Evolutionary conservation across 2,888 invertebrate species (phyloP).

Genomic region (Ichneumon xanthorius): DNA sequence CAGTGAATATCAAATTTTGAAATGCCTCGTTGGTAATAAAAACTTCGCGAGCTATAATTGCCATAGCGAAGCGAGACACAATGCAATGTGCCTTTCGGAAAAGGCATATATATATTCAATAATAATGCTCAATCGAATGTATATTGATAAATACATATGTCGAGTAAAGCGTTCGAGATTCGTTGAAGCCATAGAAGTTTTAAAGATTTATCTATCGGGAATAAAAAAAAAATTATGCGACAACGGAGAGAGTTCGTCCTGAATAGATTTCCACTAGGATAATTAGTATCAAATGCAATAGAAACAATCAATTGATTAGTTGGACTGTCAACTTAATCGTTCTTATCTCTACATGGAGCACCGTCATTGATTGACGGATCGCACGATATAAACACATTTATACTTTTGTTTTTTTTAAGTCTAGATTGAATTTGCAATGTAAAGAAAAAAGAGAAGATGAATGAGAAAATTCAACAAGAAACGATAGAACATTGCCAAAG

Average conservation of each 20-base stretch:
- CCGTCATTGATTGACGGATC: conserved; percentile 43
- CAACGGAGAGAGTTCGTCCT: not conserved
- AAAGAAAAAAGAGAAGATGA: conserved; percentile 26
- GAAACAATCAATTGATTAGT: conserved; percentile 37
- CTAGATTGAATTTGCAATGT: conserved; percentile 57
- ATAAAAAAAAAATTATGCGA: not conserved
- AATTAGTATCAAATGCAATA: conserved; percentile 37
- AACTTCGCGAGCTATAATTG: conserved; percentile 19
- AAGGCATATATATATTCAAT: conserved; percentile 56
- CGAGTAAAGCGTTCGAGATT: conserved; percentile 10
- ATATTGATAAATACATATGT: conserved; percentile 24
- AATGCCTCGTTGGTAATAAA: conserved; percentile 15
- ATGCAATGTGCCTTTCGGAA: conserved; percentile 63
- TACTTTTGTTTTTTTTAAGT: conserved; percentile 28
- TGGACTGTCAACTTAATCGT: conserved; percentile 29
- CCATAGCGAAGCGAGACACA: conserved; percentile 22
- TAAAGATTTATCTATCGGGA: conserved; percentile 38
- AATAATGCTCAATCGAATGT: conserved; percentile 60
- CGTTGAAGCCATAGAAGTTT: conserved; percentile 53
- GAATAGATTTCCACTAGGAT: conserved; percentile 18
- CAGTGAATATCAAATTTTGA: conserved; percentile 29
- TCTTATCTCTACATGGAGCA: conserved; percentile 21
- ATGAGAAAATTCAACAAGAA: conserved; percentile 52
- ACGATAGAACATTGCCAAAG: conserved; percentile 72
- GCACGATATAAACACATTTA: conserved; percentile 3